Evolutionary conservation across 1,140 invertebrate genomes (phyloP), one percentile per base, ranked within the genome.

Genomic region (Scaptomyza montana): DNA sequence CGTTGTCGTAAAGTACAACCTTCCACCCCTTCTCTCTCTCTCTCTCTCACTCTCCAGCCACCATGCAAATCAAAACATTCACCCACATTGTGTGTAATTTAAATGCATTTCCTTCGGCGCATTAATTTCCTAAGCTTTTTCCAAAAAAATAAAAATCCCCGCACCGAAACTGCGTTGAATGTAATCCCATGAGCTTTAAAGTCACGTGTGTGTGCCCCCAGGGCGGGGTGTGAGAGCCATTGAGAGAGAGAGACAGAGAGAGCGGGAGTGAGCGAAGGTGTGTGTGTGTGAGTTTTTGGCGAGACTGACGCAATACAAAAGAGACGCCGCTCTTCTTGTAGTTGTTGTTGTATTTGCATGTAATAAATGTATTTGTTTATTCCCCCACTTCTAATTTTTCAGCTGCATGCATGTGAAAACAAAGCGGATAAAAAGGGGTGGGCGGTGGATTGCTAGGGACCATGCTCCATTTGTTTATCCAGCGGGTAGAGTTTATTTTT

Each of bases 301-400:
- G 56, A 62, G 74, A 55, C 70, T 33, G 33, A 36, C 77, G 70
- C 59, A 80, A 81, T 43, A 57, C 84, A 86, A 85, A 86, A 80
- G 77, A 81, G 49, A 46, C 46, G 56, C 46, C 39, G 45, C 21
- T 25, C 21, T n/a, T 49, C 36, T 46, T 39, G 61, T 62, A 61
- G 74, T 54, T 39, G 36, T 43, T 43, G 28, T 43, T 43, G 81
- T 86, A 82, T 87, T 86, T 85, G 82, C 82, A 87, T 87, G 84
- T 86, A 87, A 86, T 86, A 86, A 87, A 86, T 86, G 81, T 86
- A 86, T 86, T 86, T 86, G 81, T 86, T 87, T 86, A 86, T 86
- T 25, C 78, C 82, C 84, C 69, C 12, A 5, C 71, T 65, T 78
- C 81, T 86, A 86, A 86, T 86, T 86, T 86, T 87, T 50, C 13